Evolutionary conservation across 2,888 invertebrate species (phyloP), one percentile per base, ranked within the genome.

Genomic region (Melitaea athalia): DNA sequence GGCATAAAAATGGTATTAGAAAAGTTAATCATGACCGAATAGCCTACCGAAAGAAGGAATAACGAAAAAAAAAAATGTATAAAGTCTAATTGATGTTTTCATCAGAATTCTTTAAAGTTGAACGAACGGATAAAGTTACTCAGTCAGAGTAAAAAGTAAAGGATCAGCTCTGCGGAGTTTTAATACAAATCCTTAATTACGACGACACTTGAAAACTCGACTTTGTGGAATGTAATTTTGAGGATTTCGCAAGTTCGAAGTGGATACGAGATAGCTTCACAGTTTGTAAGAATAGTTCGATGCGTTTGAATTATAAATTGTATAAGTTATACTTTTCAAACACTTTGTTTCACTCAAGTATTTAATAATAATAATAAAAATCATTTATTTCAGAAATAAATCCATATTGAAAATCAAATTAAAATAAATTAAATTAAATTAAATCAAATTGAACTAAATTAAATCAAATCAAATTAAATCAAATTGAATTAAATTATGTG

Each of bases 101-200:
- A 45, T 45, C 45, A 45, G 45, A 45, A 45, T 45, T 14, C 45
- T 45, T 45, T 14, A 45, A 11, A 45, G 45, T 8, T 45, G 45
- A 45, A 45, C 38, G 38, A 38, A 38, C 38, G 10, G 11, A 24
- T 24, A 24, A 24, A 24, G 24, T 3, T 24, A 52, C 52, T 52
- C 12, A 11, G 52, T 31, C 17, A 12, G 24, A 24, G 11, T 10
- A 49, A 33, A 55, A 55, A 55, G 31, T 11, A 14, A 31, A 12
- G 53, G n/a, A 33, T n/a, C 53, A 12, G 12, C 31, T 53, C 53
- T 14, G 31, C 53, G 53, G 6, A 55, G 53, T 33, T 55, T 14
- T 55, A 55, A 33, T 55, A 55, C 14, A 55, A n/a, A n/a, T 55
- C 33, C 14, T 55, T 33, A 55, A 55, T 49, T n/a, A 49, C 47